A percentile compares a stretch with the other conserved stretches of the same genome.
phyloP scores from a whole-genome alignment of 2,797 vertebrate genomes.

The Naso thynnoides region DNA sequence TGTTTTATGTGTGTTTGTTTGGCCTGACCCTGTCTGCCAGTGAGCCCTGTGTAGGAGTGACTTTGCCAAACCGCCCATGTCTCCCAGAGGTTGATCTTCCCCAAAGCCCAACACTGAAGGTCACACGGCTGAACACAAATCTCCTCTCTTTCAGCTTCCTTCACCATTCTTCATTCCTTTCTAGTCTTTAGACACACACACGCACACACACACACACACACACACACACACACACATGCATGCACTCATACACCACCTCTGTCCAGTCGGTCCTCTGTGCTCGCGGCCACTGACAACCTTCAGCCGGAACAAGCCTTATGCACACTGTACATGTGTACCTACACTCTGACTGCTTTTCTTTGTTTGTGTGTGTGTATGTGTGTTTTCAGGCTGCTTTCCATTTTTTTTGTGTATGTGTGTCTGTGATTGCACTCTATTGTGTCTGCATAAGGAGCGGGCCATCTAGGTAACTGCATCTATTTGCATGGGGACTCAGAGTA shows the following conservation, averaged over 20 bases:
- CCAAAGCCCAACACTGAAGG: constrained; percentile 71
- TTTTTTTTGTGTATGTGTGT: constrained; percentile 39
- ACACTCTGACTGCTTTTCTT: constrained; percentile 15
- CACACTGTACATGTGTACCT: constrained; percentile 17
- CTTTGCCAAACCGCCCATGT: constrained; percentile 71
- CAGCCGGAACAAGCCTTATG: constrained; percentile 35
- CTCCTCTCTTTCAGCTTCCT: constrained; percentile 41
- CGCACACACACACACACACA: constrained; percentile 7
- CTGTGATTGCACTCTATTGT: constrained; percentile 45
- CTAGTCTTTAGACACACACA: constrained; percentile 1
- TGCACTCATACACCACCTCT: not conserved
- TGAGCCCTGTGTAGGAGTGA: constrained; percentile 65
- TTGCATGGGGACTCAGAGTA: constrained; percentile 65
- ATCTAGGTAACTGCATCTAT: constrained; percentile 66
- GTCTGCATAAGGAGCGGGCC: constrained; percentile 27
- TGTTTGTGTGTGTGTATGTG: constrained; percentile 25
- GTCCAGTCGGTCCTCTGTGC: constrained; percentile 49
- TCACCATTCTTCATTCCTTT: constrained; percentile 22
- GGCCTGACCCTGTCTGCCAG: constrained; percentile 58
- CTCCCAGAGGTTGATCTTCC: constrained; percentile 69
- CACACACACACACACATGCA: constrained; percentile 23
- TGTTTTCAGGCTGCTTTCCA: constrained; percentile 31
- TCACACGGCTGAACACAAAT: constrained; percentile 61
- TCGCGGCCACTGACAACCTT: constrained; percentile 65
- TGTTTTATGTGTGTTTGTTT: constrained; percentile 30